Percentiles rank a stretch among this genome's conserved stretches.
phyloP scores from a whole-genome alignment of 2,113 vertebrate genomes.

The Dipodomys stephensi region DNA sequence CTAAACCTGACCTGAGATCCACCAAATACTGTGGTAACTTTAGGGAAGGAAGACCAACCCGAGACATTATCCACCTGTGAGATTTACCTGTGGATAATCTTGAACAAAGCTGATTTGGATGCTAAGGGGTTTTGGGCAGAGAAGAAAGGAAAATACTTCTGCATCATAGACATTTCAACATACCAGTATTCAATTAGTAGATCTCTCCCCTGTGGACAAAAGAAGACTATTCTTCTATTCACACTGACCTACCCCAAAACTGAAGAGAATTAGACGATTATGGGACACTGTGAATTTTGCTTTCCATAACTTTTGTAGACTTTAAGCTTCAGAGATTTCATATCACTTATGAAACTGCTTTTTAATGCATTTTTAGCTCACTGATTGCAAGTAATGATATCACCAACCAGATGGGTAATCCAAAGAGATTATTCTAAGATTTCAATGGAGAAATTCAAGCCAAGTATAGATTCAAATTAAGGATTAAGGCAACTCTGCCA shows the following conservation, averaged over 20 bases:
- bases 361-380: background rate
- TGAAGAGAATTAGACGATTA: background rate
- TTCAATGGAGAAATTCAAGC: conserved; percentile 16
- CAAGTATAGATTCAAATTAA: conserved; percentile 10
- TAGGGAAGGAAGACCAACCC: background rate
- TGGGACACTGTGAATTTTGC: background rate
- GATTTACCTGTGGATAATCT: background rate
- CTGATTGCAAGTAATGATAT: background rate
- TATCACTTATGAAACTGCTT: background rate
- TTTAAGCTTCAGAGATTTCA: background rate
- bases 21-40: background rate
- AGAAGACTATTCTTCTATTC: background rate
- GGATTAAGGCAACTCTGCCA: background rate
- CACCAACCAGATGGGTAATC: background rate
- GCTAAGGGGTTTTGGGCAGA: background rate
- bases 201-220: background rate
- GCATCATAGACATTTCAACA: no score
- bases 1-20: no score
- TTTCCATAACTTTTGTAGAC: background rate
- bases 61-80: background rate
- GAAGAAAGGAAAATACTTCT: background rate
- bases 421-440: conserved; percentile 31
- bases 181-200: background rate
- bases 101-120: background rate
- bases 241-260: background rate